A percentile compares a stretch with the other conserved stretches of the same genome.
These are phyloP conservation scores for Vanessa atalanta DNA, from an alignment of 1,140 invertebrate species.

Conservation along the genomic window DNA sequence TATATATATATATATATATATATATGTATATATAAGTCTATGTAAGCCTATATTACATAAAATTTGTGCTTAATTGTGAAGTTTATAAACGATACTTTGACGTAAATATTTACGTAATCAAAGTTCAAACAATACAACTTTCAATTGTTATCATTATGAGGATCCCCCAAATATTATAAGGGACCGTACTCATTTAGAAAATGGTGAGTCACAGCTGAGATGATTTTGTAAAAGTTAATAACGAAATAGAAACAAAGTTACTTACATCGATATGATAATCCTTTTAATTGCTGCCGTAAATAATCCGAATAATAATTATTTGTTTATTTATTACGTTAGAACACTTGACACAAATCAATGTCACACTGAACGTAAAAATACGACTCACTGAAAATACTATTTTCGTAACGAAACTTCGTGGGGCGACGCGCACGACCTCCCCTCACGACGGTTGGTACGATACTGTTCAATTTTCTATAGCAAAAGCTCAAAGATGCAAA, in stretches of 20 bases:
- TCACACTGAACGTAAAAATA: conserved; percentile 22
- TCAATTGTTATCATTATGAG: not conserved
- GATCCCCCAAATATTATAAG: not conserved
- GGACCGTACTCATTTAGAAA: not conserved
- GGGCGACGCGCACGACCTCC: conserved; percentile 24
- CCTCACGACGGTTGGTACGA: conserved; percentile 18
- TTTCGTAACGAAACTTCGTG: conserved; percentile 35
- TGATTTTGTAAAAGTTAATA: not conserved
- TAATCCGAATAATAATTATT: conserved; percentile 2
- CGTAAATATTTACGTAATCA: conserved; percentile 7
- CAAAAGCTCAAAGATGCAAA: conserved; percentile 30
- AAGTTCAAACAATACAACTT: conserved; percentile 1
- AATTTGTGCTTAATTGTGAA: too few species aligned
- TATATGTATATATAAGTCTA: not conserved
- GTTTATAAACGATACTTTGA: not conserved
- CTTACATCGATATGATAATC: conserved; percentile 17
- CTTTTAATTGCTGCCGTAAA: conserved; percentile 1
- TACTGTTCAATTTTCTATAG: conserved; percentile 31
- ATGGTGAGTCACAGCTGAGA: not conserved
- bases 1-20: too few species aligned
- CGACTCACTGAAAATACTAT: conserved; percentile 29
- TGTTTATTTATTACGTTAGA: conserved; percentile 3
- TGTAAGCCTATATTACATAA: too few species aligned
- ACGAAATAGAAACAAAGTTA: conserved; percentile 1
- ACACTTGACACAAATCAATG: conserved; percentile 23